A percentile compares a stretch with the other conserved stretches of the same genome.
Evolutionary conservation across 2,797 vertebrate species (phyloP).

Genomic region (Squalus acanthias): DNA sequence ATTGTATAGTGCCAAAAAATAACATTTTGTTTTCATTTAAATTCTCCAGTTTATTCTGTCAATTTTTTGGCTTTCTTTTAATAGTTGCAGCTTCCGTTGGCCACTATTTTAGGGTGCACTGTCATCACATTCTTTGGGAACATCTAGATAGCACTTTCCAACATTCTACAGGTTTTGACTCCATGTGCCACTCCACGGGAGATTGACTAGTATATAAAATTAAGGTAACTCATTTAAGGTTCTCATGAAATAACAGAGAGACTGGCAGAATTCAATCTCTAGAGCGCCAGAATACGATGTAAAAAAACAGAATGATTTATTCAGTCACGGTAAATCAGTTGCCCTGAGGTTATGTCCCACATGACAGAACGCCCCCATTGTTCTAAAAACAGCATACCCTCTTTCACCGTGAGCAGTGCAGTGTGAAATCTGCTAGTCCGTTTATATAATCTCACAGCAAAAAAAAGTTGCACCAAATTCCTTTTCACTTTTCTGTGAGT

Average conservation of each 20-base stretch:
- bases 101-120: neutral
- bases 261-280: neutral
- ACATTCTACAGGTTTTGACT: neutral
- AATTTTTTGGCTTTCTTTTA: too few species aligned
- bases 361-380: neutral
- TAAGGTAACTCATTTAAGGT: neutral
- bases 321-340: neutral
- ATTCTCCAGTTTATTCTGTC: neutral
- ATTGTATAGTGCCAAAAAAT: neutral
- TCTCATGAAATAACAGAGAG: neutral
- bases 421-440: neutral
- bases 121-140: neutral
- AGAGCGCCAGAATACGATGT: neutral
- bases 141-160: neutral
- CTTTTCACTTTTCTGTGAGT: neutral
- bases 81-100: neutral
- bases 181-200: neutral
- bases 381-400: neutral
- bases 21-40: neutral
- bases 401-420: neutral
- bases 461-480: neutral
- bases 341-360: neutral
- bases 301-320: neutral
- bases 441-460: neutral
- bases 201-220: neutral